These are phyloP conservation scores for Aricia artaxerxes DNA, from an alignment of 2,888 invertebrate genomes.

Conservation along the genomic window DNA sequence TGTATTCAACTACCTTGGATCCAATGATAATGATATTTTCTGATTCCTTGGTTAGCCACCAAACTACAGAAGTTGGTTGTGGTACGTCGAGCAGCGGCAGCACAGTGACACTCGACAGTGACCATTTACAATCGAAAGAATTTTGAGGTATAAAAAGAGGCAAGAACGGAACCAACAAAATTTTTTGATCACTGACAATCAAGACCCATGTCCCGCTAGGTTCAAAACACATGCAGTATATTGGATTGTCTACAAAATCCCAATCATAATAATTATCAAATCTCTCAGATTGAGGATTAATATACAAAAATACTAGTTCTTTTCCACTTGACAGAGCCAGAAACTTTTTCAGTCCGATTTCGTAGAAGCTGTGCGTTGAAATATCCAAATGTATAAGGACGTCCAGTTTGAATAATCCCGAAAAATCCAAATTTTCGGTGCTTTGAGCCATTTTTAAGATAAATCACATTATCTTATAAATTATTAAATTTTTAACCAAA, in stretches of 20 bases:
- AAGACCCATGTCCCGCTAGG: constrained; percentile 89
- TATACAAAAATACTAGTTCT: constrained; percentile 67
- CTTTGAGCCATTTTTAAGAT: constrained; percentile 55
- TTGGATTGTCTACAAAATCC: constrained; percentile 74
- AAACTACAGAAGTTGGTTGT: constrained; percentile 83
- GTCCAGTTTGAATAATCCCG: constrained; percentile 73
- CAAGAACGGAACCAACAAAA: constrained; percentile 73
- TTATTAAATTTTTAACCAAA: background rate
- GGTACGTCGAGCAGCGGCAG: constrained; percentile 61
- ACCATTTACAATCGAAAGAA: constrained; percentile 74
- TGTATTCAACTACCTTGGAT: constrained; percentile 74
- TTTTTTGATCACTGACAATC: constrained; percentile 78
- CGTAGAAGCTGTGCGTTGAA: constrained; percentile 66
- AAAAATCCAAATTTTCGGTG: constrained; percentile 67
- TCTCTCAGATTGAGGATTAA: constrained; percentile 63
- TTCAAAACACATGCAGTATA: constrained; percentile 90
- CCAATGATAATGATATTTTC: constrained; percentile 86
- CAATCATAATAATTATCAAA: constrained; percentile 69
- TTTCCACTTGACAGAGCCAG: constrained; percentile 69
- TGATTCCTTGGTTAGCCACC: constrained; percentile 89
- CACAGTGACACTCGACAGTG: constrained; percentile 71
- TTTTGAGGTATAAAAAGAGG: constrained; percentile 70
- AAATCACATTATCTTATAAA: background rate
- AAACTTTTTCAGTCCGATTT: constrained; percentile 72
- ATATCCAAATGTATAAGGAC: constrained; percentile 69